Conservation (phyloP, 2,797 vertebrate species). For the Onychomys torridus region DNA sequence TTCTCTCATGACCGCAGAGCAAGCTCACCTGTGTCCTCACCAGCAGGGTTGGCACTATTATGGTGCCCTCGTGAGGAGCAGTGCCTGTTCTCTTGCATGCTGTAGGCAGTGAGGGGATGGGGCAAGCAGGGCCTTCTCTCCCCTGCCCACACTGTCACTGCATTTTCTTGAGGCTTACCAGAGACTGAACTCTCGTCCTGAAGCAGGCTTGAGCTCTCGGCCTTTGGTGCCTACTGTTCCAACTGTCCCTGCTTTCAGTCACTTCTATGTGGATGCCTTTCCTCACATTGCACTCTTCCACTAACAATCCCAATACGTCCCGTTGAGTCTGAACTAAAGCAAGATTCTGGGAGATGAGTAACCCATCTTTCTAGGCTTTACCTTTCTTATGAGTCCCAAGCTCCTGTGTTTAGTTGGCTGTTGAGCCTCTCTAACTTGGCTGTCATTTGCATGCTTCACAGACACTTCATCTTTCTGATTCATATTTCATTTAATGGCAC, state of each 20-base stretch:
- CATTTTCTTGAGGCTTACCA: not conserved
- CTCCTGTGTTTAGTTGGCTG: not conserved
- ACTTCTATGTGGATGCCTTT: not conserved
- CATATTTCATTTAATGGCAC: not conserved
- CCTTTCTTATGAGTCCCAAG: not conserved
- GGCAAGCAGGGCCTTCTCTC: not conserved
- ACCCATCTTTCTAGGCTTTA: not conserved
- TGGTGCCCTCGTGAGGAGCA: not conserved
- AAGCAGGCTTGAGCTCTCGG: not conserved
- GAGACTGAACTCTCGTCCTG: not conserved
- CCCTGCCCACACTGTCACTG: not conserved
- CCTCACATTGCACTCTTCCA: not conserved
- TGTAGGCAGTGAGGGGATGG: not conserved
- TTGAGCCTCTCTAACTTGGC: not conserved
- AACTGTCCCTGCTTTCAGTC: not conserved
- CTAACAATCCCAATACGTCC: not conserved
- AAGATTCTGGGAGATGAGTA: not conserved
- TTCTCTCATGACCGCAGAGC: not conserved
- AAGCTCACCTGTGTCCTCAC: not conserved
- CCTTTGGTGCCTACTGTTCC: not conserved
- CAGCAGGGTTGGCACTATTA: not conserved
- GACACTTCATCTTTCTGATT: not conserved
- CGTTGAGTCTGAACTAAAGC: constrained; percentile 10
- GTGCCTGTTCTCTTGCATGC: not conserved
- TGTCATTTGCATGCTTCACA: not conserved